Evolutionary conservation across 92 coral and sea anemone genomes (phyloP).

Genomic region (Siderastrea siderea): DNA sequence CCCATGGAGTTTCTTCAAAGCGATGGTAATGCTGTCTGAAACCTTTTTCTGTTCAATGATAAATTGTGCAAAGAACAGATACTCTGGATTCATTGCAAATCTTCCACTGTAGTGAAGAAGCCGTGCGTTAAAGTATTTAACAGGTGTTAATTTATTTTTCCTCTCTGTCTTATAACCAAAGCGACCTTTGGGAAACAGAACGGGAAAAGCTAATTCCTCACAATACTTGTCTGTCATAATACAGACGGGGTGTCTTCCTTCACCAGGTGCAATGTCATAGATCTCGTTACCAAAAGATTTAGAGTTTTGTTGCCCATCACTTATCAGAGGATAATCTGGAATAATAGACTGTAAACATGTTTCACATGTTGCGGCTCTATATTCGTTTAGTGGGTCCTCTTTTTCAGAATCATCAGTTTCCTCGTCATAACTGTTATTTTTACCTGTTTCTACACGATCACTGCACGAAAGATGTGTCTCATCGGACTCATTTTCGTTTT

Average conservation of each 20-base stretch:
- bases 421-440: conserved; percentile 5
- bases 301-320: neutral
- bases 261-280: conserved; percentile 68
- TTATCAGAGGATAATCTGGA: conserved; percentile 68
- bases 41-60: conserved; percentile 72
- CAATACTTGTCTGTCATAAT: conserved; percentile 54
- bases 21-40: conserved; percentile 63
- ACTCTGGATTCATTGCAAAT: conserved; percentile 70
- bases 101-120: conserved; percentile 70
- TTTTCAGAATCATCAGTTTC: conserved; percentile 34
- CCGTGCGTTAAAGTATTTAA: conserved; percentile 65
- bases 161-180: conserved; percentile 67
- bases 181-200: conserved; percentile 74
- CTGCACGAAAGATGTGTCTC: neutral
- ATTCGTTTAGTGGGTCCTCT: conserved; percentile 68
- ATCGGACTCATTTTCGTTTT: neutral
- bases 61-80: conserved; percentile 76
- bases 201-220: conserved; percentile 69
- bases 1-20: conserved; percentile 69
- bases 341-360: neutral
- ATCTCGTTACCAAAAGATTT: conserved; percentile 70
- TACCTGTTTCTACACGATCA: neutral
- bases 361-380: conserved; percentile 62
- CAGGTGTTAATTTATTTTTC: conserved; percentile 43
- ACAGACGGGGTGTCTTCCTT: conserved; percentile 50